Base-by-base conservation (phyloP, 2,113 vertebrate genomes). In the Rhinoderma darwinii region DNA sequence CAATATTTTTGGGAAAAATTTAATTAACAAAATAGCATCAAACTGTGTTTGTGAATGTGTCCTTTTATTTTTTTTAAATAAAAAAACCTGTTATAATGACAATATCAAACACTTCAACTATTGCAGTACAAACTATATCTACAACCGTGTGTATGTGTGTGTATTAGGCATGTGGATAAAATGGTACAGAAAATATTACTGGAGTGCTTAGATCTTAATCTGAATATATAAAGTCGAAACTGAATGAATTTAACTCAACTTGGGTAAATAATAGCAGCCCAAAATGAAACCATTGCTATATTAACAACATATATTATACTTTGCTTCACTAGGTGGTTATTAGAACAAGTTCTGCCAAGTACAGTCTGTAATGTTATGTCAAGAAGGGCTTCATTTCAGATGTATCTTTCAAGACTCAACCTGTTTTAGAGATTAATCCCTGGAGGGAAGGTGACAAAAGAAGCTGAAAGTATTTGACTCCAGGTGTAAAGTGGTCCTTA, bases 321-420 rank as follows among this genome's bases (percentile, higher is more conserved):
- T 27, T 43, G 2, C 54, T 27, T 80, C 43, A 35, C n/a, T 70
- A 70, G 75, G 70, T 30, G 15, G 47, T 84, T 27, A 77, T 63
- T 63, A 63, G 82, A 91, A 91, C 91, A 93, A 92, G 91, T 91
- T 91, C 87, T 91, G 91, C 90, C 92, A 94, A 90, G 91, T 89
- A 91, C 75, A 85, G 41, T 84, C 17, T 93, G 87, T 79, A 82
- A 92, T 89, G 91, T 88, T 37, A 88, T 84, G 86, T 86, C 87
- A 90, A 91, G 85, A 80, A 86, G 92, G 89, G 89, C 90, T 91
- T 83, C 88, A 75, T 89, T 89, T 89, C 87, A 82, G 92, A 81
- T 89, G 88, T 85, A 88, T 85, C 9, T 32, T 90, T 93, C 94
- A 94, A 89, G 92, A 92, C 37, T 84, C 83, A 91, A 94, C 92